A percentile compares a stretch with the other conserved stretches of the same genome.
phyloP scores from a whole-genome alignment of 2,797 vertebrate genomes.

The Urocyon cinereoargenteus region DNA sequence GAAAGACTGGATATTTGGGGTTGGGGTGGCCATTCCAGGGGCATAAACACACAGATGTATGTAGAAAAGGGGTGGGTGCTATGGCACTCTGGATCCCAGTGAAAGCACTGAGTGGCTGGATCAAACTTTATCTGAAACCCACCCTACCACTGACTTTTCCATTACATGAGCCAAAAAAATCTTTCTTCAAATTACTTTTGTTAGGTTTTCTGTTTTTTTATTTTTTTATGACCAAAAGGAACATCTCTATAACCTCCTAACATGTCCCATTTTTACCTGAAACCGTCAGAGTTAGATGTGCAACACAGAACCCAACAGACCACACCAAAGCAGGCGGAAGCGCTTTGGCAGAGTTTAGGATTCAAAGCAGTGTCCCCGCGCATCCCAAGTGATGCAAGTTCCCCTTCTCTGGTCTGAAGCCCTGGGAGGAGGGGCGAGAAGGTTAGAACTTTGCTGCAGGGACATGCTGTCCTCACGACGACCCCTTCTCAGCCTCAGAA shows the following conservation, averaged over 20 bases:
- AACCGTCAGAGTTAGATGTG: neutral
- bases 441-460: neutral
- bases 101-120: neutral
- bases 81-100: neutral
- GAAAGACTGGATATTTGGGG: neutral
- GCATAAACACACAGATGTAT: rapidly evolving
- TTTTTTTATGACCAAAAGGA: neutral
- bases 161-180: neutral
- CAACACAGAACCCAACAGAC: neutral
- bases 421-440: neutral
- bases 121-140: conserved; percentile 37
- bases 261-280: neutral
- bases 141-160: rapidly evolving
- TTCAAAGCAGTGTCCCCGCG: neutral
- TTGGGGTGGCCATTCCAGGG: neutral
- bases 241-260: neutral
- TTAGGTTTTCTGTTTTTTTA: neutral
- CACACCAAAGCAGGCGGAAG: neutral
- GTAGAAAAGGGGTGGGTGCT: neutral
- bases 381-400: neutral
- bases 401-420: neutral
- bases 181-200: neutral
- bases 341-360: neutral
- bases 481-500: neutral
- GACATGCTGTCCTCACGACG: neutral